These are phyloP conservation scores for Arrhamphus sclerolepis DNA, from an alignment of 2,797 vertebrate species.

Conservation along the genomic window DNA sequence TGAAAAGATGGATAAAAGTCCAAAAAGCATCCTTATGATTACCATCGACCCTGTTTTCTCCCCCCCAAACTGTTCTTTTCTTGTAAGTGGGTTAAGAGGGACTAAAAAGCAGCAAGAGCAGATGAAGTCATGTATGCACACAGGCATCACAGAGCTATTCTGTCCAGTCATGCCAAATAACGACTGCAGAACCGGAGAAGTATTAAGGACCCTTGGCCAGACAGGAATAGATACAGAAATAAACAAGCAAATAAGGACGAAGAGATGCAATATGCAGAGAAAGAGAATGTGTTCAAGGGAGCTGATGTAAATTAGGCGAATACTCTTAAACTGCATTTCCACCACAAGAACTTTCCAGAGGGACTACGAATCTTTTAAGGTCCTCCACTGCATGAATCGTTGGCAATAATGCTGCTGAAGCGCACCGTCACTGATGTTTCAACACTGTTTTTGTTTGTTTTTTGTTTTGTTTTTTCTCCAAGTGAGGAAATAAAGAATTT, in stretches of 20 bases:
- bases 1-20: slow-evolving; percentile 30
- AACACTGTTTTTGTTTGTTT: neutral
- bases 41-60: slow-evolving; percentile 26
- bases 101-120: slow-evolving; percentile 19
- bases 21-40: slow-evolving; percentile 38
- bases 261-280: slow-evolving; percentile 3
- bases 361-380: neutral
- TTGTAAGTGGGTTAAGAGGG: slow-evolving; percentile 51
- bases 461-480: neutral
- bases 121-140: slow-evolving; percentile 16
- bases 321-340: slow-evolving; percentile 2
- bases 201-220: slow-evolving; percentile 40
- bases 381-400: too few relatives aligned
- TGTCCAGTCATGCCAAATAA: slow-evolving; percentile 20
- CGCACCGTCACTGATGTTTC: neutral
- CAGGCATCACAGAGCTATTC: slow-evolving; percentile 17
- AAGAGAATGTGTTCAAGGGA: neutral
- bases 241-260: slow-evolving; percentile 28
- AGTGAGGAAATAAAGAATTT: neutral
- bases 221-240: slow-evolving; percentile 12
- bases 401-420: too few relatives aligned
- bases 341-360: slow-evolving; percentile 4
- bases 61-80: slow-evolving; percentile 27
- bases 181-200: slow-evolving; percentile 30
- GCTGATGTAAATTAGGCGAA: neutral